Conservation (phyloP, 2,113 vertebrate species). For the Trichomycterus rosablanca region DNA sequence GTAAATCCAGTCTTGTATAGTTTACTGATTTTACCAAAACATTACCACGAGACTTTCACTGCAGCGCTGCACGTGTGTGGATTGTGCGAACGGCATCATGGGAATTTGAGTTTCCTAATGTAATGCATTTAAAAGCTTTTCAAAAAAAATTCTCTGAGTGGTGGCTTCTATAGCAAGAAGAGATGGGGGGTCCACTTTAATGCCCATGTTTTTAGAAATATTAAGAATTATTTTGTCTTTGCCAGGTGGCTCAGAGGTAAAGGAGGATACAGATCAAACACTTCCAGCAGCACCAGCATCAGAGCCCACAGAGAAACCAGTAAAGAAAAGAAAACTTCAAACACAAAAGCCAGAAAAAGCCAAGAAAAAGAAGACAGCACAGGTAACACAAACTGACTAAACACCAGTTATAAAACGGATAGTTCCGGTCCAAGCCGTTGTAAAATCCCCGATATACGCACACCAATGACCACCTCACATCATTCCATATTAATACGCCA, state of each 20-base stretch:
- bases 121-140: too few species aligned
- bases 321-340: conserved; percentile 58
- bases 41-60: not conserved
- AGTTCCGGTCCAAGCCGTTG: too few species aligned
- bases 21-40: not conserved
- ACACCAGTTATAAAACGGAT: too few species aligned
- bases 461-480: too few species aligned
- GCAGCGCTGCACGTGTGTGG: conserved; percentile 1
- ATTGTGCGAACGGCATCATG: not conserved
- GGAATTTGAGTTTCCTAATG: not conserved
- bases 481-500: too few species aligned
- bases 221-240: conserved; percentile 1
- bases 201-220: too few species aligned
- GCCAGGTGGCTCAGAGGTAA: conserved; percentile 51
- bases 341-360: conserved; percentile 42
- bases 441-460: too few species aligned
- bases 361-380: conserved; percentile 60
- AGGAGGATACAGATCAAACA: conserved; percentile 40
- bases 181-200: too few species aligned
- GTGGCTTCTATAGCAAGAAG: too few species aligned
- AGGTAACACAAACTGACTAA: conserved; percentile 7
- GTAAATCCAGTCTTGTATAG: too few species aligned
- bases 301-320: conserved; percentile 33
- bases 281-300: conserved; percentile 31
- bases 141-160: too few species aligned